Evolutionary conservation across 64 coral and sea anemone genomes (phyloP), one percentile per base, ranked within the genome.

Genomic region (Astreopora myriophthalma): DNA sequence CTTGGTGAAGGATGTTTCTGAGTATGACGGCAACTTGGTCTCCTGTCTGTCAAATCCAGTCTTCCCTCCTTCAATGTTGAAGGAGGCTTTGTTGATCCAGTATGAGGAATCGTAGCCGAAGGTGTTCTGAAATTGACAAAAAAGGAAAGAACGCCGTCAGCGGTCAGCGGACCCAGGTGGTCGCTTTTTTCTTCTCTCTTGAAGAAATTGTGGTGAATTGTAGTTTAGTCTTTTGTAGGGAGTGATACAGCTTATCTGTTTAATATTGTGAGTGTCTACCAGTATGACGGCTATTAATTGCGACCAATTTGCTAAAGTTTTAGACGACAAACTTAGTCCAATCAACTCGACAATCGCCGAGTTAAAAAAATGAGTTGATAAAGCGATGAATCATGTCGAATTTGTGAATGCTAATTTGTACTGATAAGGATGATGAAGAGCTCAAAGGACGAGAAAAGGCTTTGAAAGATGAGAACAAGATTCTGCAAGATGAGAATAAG

Each of bases 291-390:
- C 63, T 66, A 66, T 66, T 66, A 66, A 66, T 66, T 66, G 63
- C 63, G n/a, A 28, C n/a, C 63, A 25, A 66, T 66, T 66, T 66
- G 2, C 63, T 20, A 66, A 66, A 66, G 5, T 66, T n/a, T 66
- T 66, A 66, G 63, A 66, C 63, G 63, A 66, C 63, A 66, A 66
- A 66, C 63, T 66, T 20, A 66, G 22, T 66, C n/a, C 63, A 66
- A 14, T 66, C 26, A 66, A 66, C 23, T 66, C 63, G 63, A 66
- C 20, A 66, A 66, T 66, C 63, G 22, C 63, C 63, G 63, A 66
- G 63, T 66, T 66, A 66, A 66, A 66, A 66, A 66, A 66, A 66
- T 66, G 2, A 28, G 23, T 66, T 66, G 25, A 66, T 66, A 22
- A 66, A 20, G 62, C 62, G 62, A 66, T 66, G 62, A 66, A 28